These are phyloP conservation scores for Tineola bisselliella DNA, from an alignment of 2,888 invertebrate species.

Conservation along the genomic window DNA sequence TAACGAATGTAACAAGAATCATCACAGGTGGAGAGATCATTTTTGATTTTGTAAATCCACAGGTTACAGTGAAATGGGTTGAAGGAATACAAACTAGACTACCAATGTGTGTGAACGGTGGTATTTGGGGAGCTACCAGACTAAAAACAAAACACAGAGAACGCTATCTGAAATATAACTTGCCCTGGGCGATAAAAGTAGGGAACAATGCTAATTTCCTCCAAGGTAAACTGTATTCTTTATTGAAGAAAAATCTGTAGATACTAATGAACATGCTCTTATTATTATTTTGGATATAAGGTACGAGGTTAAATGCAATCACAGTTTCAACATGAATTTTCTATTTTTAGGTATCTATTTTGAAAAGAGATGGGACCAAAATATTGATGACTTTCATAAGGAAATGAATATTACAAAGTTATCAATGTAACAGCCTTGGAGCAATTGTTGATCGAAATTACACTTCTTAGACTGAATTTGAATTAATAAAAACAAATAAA, in stretches of 20 bases:
- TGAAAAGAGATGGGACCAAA: conserved; percentile 94
- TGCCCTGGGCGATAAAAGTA: conserved; percentile 88
- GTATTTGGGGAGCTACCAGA: conserved; percentile 89
- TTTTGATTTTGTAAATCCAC: conserved; percentile 27
- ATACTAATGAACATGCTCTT: too few species aligned
- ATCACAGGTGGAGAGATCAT: too few species aligned
- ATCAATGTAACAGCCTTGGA: not conserved
- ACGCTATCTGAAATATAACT: conserved; percentile 77
- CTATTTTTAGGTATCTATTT: conserved; percentile 73
- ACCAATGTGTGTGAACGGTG: conserved; percentile 96
- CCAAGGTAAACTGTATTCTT: conserved; percentile 62
- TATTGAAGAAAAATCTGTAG: not conserved
- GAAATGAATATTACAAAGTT: conserved; percentile 78
- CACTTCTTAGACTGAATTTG: not conserved
- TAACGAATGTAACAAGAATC: conserved; percentile 16
- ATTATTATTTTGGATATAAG: too few species aligned
- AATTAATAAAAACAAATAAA: not conserved
- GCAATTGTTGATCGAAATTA: not conserved
- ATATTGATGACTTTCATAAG: conserved; percentile 78
- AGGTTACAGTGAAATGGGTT: conserved; percentile 97
- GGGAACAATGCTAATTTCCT: conserved; percentile 81
- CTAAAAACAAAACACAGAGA: conserved; percentile 86
- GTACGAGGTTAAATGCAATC: too few species aligned
- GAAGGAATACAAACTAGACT: conserved; percentile 95
- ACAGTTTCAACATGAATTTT: too few species aligned